Base-by-base conservation (phyloP, 2,888 invertebrate species). In the Andrena fulva region DNA sequence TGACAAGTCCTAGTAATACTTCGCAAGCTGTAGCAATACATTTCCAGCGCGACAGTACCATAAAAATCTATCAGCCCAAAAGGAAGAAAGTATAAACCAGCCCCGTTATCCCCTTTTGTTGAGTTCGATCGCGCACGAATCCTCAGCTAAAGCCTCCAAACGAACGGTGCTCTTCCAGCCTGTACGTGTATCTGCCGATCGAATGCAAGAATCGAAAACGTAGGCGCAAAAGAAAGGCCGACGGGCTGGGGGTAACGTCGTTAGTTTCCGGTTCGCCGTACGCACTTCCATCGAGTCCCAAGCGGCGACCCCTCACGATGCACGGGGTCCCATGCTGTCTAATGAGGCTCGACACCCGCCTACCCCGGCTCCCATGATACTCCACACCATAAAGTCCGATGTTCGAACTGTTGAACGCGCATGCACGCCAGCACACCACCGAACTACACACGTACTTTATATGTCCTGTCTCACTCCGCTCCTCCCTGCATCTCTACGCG, bases 311-410 rank as follows among this genome's bases (percentile, higher is more conserved):
- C 82, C 79, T 86, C 79, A 73, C 86, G 83, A 85, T 83, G 82
- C 85, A 89, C 84, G 87, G 86, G 87, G 87, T 89, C 88, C 87
- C 87, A 85, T 86, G 87, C 83, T 89, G 90, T 91, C 91, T 92
- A 92, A 91, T 92, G 92, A 92, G 90, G 89, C 92, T 90, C 89
- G 91, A 92, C 91, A 89, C 89, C 81, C 82, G 80, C 84, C 84
- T 66, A 71, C 70, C 76, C 70, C 20, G 7, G 56, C 73, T 74
- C 77, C 75, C 83, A 83, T 81, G 86, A 87, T 83, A 88, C 85
- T 80, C 77, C 78, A 62, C 78, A 60, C 81, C 85, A 79, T 87
- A 82, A 82, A 82, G 75, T 70, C 78, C 82, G 85, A 82, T 75
- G 82, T 82, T 84, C 82, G 85, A 83, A 85, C 80, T 77, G 82